Base-by-base conservation (phyloP, 2,888 invertebrate genomes). In the Cephus rjabovi region DNA sequence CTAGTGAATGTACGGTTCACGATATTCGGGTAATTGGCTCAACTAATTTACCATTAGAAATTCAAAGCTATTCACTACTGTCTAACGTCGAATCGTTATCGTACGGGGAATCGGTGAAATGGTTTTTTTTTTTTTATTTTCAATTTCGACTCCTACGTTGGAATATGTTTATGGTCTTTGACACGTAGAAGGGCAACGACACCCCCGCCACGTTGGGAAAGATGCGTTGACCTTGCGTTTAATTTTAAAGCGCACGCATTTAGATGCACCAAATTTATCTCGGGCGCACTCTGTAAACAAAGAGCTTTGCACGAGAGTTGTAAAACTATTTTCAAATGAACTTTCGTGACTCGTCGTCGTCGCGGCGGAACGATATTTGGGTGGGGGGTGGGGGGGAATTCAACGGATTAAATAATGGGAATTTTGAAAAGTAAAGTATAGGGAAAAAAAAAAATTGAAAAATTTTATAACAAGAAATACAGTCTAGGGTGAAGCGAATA, bases 221-320 rank as follows among this genome's bases (percentile, higher is more conserved):
- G 77, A 79, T 79, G 77, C 81, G 77, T 79, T 79, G 81, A 81
- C 83, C 83, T 82, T 82, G 83, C 70, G 76, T 80, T 81, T 83
- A 83, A 83, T 82, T 84, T 83, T 82, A 81, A 77, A 80, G 75
- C 81, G 79, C 76, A 71, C 71, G 71, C 12, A 34, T 71, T 71
- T 71, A 71, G 71, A 71, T 31, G 12, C 71, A n/a, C 71, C 34
- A 12, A 71, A 71, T 71, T 71, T 71, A 71, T 71, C 71, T 1
- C 71, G 9, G 6, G 12, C 31, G 12, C 71, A 12, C 71, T 1
- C 71, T 1, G 80, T 85, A 84, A 83, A 85, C 85, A 83, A 83
- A 83, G 84, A 85, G 80, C 85, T 80, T 80, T 81, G 74, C 73
- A 6, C 74, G 23, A 23, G 37, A 74, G 31, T 23, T 31, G 71